Percentiles rank a stretch among this genome's conserved stretches.
Conservation (phyloP, 2,888 invertebrate genomes). For the Aquatica leii region DNA sequence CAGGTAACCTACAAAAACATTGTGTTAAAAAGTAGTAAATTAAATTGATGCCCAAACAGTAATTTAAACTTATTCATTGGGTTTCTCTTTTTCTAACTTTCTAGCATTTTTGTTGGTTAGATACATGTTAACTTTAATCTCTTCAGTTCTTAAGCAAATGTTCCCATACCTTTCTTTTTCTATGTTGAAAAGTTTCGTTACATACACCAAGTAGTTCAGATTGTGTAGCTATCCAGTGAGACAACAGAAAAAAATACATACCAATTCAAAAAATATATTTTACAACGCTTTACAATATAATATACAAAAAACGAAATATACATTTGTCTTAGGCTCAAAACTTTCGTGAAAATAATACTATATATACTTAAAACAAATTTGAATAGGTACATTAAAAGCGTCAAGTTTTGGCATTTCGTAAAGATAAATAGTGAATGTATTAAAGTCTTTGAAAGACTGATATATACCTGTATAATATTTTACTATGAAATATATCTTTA, state of each 20-base stretch:
- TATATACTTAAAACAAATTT: constrained; percentile 7
- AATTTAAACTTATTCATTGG: too few species aligned
- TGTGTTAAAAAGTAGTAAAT: too few species aligned
- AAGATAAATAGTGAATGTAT: constrained; percentile 12
- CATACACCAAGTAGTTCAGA: too few species aligned
- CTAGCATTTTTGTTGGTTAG: too few species aligned
- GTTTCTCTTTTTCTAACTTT: too few species aligned
- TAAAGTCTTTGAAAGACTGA: constrained; percentile 20
- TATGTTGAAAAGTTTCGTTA: too few species aligned
- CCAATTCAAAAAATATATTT: constrained; percentile 24
- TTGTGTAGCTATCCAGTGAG: too few species aligned
- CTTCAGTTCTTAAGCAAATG: too few species aligned
- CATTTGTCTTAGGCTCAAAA: constrained; percentile 3
- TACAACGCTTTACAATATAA: constrained; percentile 15
- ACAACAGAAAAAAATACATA: constrained; percentile 1
- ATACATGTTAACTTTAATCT: too few species aligned
- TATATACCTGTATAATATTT: constrained; percentile 3
- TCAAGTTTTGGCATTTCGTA: constrained; percentile 21
- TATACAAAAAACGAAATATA: constrained; percentile 17
- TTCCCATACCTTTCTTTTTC: too few species aligned
- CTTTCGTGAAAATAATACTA: constrained; percentile 6
- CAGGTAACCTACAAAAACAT: too few species aligned
- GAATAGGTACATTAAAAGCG: constrained; percentile 13
- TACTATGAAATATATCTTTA: constrained; percentile 9
- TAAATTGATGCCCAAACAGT: too few species aligned